A percentile compares a stretch with the other conserved stretches of the same genome.
Conservation (phyloP, 2,888 invertebrate species). For the Hemistola chrysoprasaria region DNA sequence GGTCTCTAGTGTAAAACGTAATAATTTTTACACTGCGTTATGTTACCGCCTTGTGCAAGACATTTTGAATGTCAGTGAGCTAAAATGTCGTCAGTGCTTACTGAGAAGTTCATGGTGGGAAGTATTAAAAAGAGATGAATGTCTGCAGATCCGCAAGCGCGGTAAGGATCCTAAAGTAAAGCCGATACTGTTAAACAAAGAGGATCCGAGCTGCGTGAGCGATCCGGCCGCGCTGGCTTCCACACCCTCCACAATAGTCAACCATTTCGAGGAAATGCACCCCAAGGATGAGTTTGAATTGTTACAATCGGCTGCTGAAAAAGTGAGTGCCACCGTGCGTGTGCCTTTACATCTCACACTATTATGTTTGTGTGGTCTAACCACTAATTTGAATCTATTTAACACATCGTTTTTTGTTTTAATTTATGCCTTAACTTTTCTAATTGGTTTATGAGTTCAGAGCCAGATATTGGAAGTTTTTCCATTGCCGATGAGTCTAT, state of each 20-base stretch:
- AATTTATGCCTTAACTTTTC: too few species aligned
- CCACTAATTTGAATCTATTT: background rate
- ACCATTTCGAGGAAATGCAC: slow-evolving; percentile 89
- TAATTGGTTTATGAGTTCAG: too few species aligned
- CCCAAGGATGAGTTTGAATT: slow-evolving; percentile 90
- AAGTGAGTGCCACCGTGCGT: slow-evolving; percentile 62
- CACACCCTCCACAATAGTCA: slow-evolving; percentile 62
- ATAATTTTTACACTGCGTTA: too few species aligned
- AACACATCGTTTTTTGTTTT: background rate
- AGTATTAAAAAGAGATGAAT: slow-evolving; percentile 2
- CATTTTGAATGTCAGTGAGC: too few species aligned
- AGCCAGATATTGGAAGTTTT: too few species aligned
- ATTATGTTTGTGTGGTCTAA: slow-evolving; percentile 18
- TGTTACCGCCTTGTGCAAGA: too few species aligned
- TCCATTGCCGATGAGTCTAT: too few species aligned
- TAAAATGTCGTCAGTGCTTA: too few species aligned
- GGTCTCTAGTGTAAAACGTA: too few species aligned
- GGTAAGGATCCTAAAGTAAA: slow-evolving; percentile 87
- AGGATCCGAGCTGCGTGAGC: slow-evolving; percentile 83
- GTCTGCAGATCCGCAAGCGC: slow-evolving; percentile 84
- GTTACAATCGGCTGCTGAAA: slow-evolving; percentile 68
- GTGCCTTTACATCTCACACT: slow-evolving; percentile 23
- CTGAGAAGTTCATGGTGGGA: too few species aligned
- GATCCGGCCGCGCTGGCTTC: slow-evolving; percentile 72
- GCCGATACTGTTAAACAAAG: slow-evolving; percentile 89